Percentiles rank a stretch among this genome's conserved stretches.
Conservation (phyloP, 2,797 vertebrate genomes). For the Smutsia temminckii region DNA sequence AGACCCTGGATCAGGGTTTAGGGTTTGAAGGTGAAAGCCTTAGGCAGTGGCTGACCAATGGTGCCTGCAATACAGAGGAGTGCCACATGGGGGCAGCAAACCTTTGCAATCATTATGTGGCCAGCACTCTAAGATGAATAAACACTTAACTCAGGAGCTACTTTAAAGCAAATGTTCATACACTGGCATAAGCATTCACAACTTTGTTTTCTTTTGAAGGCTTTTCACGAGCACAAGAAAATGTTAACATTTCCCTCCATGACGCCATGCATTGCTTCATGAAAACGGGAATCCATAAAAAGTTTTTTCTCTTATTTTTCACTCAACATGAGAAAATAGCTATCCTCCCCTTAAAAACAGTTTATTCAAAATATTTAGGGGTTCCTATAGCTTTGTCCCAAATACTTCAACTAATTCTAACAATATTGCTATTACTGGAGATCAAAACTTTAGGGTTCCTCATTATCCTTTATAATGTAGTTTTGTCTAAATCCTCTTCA, state of each 20-base stretch:
- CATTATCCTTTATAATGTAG: background rate
- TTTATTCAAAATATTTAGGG: background rate
- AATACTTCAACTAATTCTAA: background rate
- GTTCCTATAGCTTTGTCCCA: background rate
- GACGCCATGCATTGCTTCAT: background rate
- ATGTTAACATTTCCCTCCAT: background rate
- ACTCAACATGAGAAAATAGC: background rate
- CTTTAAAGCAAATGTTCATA: background rate
- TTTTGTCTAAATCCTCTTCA: background rate
- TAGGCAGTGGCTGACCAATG: background rate
- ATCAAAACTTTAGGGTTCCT: background rate
- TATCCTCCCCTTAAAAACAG: background rate
- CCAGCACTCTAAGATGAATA: accelerated
- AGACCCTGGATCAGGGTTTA: background rate
- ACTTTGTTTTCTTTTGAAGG: background rate
- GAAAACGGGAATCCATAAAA: background rate
- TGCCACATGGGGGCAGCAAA: background rate
- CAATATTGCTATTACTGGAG: background rate
- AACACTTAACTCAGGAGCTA: accelerated
- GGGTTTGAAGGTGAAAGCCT: background rate
- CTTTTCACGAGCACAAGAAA: background rate
- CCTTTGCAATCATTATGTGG: background rate
- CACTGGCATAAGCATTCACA: background rate
- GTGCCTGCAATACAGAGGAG: background rate
- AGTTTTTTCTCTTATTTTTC: slow-evolving; percentile 12